Base-by-base conservation (phyloP, 2,113 vertebrate species). In the Leptodactylus fuscus region DNA sequence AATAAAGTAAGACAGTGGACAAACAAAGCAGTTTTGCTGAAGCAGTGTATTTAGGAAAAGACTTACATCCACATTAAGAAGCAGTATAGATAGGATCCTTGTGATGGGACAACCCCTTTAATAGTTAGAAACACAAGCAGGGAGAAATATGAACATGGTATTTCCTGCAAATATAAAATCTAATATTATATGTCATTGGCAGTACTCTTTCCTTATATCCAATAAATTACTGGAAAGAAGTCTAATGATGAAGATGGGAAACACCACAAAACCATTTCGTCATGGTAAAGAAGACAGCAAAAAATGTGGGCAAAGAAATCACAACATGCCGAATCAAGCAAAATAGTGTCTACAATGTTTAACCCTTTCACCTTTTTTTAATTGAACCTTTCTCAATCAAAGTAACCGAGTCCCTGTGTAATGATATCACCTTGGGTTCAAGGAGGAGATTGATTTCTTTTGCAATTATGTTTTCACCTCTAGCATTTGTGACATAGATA, bases 371-470 rank as follows among this genome's bases (percentile, higher is more conserved):
- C 62, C 13, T 67, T 34, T 67, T 62, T 65, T 65, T 67, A 67
- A 67, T 36, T 36, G 16, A 18, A 36, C 62, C 7, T 67, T 67
- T 18, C 6, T 67, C 29, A 67, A 67, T 20, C 62, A 67, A 5
- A 16, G 15, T 15, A 32, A 4, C 27, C 7, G 15, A 34, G 29
- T 36, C 32, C 13, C 15, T 8, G 5, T 67, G 29, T 67, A 67
- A 67, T 67, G 29, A 67, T 34, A 34, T 67, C 62, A 34, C 29
- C 62, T 67, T 20, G 62, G 29, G 62, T 67, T 67, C 62, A 34
- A 67, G 15, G 1, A 34, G 13, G 16, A 67, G 62, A 36, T 67
- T 67, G 62, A 67, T 67, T 67, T 67, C 15, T 67, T 32, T 67
- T 67, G 29, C 62, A 67, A 67, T 67, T 67, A 67, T 32, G 27